Base-by-base conservation (phyloP, 2,888 invertebrate genomes). In the Agrochola circellaris region DNA sequence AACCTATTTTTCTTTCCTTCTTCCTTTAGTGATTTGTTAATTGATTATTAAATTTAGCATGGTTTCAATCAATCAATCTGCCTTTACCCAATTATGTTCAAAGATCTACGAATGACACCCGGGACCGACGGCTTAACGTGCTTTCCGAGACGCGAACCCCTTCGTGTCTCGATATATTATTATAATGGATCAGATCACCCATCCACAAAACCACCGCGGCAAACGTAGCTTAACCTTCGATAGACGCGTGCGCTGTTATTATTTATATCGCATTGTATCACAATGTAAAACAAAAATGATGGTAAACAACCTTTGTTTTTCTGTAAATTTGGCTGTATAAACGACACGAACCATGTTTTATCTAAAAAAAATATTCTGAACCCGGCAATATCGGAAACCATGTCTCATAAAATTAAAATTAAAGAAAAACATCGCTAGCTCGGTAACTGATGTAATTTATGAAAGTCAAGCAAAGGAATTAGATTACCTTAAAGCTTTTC, bases 351-450 rank as follows among this genome's bases (percentile, higher is more conserved):
- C 69, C 13, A 51, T 26, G 56, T 69, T 81, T 67, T 73, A 81
- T 61, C 9, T 20, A 23, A 20, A 70, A 65, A 64, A 38, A 79
- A 68, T 82, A 82, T 77, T 72, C 30, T 62, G 67, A 81, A n/a
- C 38, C 34, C 48, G n/a, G 34, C 56, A 83, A 83, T 68, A 83
- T 81, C 64, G 71, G 64, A 68, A 72, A 81, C 73, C 77, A 65
- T 84, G 74, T 70, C 71, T 76, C 61, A 76, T 74, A 76, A 76
- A 84, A 76, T 84, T 58, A 82, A 82, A 84, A 84, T 79, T 73
- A 79, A 72, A 82, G 81, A 73, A 76, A 71, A 83, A 83, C 74
- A 83, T 83, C n/a, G 38, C 26, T 6, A 15, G 74, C 71, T 74
- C 72, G 72, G 81, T 81, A 74, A 81, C 68, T 26, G 17, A 67